Evolutionary conservation across 1,140 invertebrate genomes (phyloP), one percentile per base, ranked within the genome.

Genomic region (Diabrotica undecimpunctata): DNA sequence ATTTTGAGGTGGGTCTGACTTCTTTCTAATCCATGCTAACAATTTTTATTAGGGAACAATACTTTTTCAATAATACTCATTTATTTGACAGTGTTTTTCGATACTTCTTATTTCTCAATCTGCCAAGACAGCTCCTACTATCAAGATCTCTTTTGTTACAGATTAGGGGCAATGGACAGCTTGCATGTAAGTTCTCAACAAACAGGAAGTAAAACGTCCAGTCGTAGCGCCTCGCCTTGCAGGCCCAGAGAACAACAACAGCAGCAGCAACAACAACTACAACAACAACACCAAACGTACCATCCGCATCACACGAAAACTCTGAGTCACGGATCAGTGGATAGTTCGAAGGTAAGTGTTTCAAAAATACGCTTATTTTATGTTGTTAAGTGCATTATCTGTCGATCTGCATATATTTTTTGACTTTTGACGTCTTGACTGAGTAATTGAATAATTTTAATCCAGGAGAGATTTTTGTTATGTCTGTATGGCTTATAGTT

Each of bases 151-250:
- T 46, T 46, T 7, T 46, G 41, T 70, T 70, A 0, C 59, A 74
- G 72, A 37, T 63, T 74, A 60, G 72, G 63, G 41, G 70, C 69
- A 57, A 79, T 79, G 78, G 78, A 79, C 63, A 79, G 76, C 65
- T 66, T 79, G 71, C 77, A 79, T 65, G 75, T 79, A 36, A 68
- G 69, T 46, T 61, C 70, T 39, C 70, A 74, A 54, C 78, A 77
- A 69, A 70, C 72, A 50, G 71, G 70, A 62, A 79, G 78, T 63
- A 79, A 79, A 68, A 72, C 75, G 13, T 78, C 78, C 13, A 78
- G 77, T 60, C 66, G 78, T 25, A 79, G 77, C 55, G 67, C 77
- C n/a, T 78, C 77, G 6, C 78, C 78, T 14, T 74, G 74, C 39
- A 69, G 77, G 51, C 74, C 72, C 51, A 67, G 68, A 14, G 70